Evolutionary conservation across 2,888 invertebrate species (phyloP), one percentile per base, ranked within the genome.

Genomic region (Ennomos quercinarius): DNA sequence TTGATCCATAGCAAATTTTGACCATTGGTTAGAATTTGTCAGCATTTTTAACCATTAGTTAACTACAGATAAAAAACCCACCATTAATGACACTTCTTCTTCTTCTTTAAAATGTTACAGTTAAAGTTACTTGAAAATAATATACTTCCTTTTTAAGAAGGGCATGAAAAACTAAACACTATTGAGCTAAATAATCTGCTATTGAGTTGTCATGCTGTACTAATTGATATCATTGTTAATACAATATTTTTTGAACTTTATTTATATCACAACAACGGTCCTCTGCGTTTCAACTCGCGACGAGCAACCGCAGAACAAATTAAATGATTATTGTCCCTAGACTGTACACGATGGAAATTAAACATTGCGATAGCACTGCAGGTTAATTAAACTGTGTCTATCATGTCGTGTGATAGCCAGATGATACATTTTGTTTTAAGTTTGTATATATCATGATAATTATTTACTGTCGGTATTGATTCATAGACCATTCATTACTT

Each of bases 331-430:
- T 67, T 66, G 67, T 65, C 64, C 70, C 68, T 46, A 43, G 63
- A 60, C 68, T 68, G 64, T 65, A 66, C 68, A 68, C 55, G 59
- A 36, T 69, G 74, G 69, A 74, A 73, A 76, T 76, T 73, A 74
- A 74, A 74, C 70, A 68, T 72, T 57, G 59, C 49, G 56, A 69
- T 67, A 61, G 57, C 57, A 37, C 57, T 63, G 61, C 68, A 63
- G 58, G 63, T 74, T 73, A 73, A 74, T 76, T 76, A 74, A 74
- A 50, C 46, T 47, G 38, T 17, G 49, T 49, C n/a, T n/a, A 59
- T 60, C 53, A 17, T 27, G 43, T 60, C 53, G 10, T 27, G 43
- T 40, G 38, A 48, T 36, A 13, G 35, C 17, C 39, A 36, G 27
- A 12, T 35, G n/a, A 43, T 56, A 43, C 17, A 17, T 10, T 40